Evolutionary conservation across 2,797 vertebrate species (phyloP).

Genomic region (Myotis pilosus): DNA sequence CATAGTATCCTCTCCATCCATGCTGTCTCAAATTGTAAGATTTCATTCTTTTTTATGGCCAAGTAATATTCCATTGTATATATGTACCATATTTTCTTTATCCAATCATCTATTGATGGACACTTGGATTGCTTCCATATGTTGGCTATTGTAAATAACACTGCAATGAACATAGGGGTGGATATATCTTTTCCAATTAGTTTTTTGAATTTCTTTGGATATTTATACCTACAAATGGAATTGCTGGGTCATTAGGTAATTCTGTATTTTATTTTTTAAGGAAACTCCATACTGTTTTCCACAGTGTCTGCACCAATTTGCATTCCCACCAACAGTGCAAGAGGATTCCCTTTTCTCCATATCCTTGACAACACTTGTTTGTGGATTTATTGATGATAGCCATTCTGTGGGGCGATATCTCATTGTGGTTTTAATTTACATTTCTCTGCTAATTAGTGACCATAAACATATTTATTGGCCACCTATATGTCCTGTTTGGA

Average conservation of each 20-base stretch:
- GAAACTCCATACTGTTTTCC: neutral
- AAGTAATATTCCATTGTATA: neutral
- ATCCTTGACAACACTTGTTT: neutral
- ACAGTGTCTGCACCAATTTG: neutral
- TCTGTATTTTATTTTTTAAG: neutral
- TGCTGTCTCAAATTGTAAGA: neutral
- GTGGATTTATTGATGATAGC: neutral
- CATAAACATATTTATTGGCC: neutral
- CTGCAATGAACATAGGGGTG: neutral
- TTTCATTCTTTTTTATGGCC: neutral
- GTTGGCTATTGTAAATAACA: neutral
- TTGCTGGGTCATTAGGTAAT: neutral
- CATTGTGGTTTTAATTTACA: neutral
- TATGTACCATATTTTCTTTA: neutral
- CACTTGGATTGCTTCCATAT: neutral
- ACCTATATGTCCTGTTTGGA: neutral
- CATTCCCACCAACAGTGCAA: neutral
- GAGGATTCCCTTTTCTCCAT: neutral
- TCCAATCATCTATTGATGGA: neutral
- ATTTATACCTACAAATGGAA: neutral
- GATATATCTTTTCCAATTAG: neutral
- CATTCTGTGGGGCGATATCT: neutral
- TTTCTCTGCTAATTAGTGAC: neutral
- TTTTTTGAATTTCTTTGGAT: neutral
- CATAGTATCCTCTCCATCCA: neutral